These are phyloP conservation scores for Chloropsis cyanopogon DNA, from an alignment of 2,113 vertebrate genomes.

Conservation along the genomic window DNA sequence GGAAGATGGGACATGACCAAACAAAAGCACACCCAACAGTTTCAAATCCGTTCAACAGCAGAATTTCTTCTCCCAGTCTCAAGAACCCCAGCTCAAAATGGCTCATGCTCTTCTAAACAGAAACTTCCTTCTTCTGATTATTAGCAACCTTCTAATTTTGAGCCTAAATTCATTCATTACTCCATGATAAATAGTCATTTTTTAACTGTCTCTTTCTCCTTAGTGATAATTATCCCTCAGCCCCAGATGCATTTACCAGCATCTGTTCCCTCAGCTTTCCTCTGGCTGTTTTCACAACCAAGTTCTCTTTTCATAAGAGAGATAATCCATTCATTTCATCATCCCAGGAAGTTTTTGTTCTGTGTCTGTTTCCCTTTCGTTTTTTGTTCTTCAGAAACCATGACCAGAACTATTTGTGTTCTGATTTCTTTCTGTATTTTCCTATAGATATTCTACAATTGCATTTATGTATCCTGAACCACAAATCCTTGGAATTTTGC, in stretches of 20 bases:
- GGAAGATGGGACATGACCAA: background rate
- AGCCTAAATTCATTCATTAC: background rate
- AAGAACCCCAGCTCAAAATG: background rate
- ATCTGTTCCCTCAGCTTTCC: background rate
- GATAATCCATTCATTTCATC: background rate
- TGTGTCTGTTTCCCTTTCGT: background rate
- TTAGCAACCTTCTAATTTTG: background rate
- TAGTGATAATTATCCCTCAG: background rate
- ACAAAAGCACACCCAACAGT: background rate
- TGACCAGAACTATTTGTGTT: background rate
- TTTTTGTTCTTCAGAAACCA: background rate
- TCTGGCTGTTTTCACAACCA: background rate
- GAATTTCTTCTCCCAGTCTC: background rate
- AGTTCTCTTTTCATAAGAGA: background rate
- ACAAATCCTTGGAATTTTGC: background rate
- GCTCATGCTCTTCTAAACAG: background rate
- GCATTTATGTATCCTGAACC: rapidly evolving
- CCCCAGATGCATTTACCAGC: background rate
- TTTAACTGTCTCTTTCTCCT: background rate
- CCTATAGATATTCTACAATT: background rate
- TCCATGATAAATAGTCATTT: background rate
- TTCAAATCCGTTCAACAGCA: background rate
- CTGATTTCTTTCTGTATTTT: background rate
- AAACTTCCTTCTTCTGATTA: background rate
- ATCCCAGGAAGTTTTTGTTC: background rate